Evolutionary conservation across 2,888 invertebrate species (phyloP), one percentile per base, ranked within the genome.

Genomic region (Thyatira batis): DNA sequence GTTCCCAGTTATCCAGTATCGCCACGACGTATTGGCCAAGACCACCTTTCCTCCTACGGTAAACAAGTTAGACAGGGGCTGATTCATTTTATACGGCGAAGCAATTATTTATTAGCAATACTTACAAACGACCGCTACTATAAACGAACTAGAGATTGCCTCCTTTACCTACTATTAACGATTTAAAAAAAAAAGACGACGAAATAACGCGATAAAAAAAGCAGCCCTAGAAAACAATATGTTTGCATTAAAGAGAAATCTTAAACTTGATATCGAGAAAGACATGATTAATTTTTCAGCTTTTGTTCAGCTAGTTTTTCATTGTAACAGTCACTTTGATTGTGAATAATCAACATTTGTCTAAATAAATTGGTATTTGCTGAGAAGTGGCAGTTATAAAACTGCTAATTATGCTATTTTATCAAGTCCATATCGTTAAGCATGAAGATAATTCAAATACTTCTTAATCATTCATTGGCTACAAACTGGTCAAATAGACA

Each of bases 11-110:
- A 39, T 39, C 39, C 39, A 13, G n/a, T 39, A 17, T 13, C 39
- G 17, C 2, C 1, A 8, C 39, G 13, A 39, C 39, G 5, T 39
- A 39, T 39, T 39, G 39, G 17, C 17, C n/a, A 59, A 57, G 21
- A 46, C 64, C 64, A 71, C 71, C 80, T 85, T 78, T 82, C 85
- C 86, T 82, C 72, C 78, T 85, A 82, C 67, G 84, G 80, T 63
- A 78, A 83, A 82, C 85, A 55, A 76, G 81, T 80, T 76, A 65
- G 60, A 71, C 79, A 59, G 67, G 74, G 64, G 71, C 69, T 85
- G 84, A 87, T 75, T 85, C 80, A 83, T 76, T 77, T 71, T 65
- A 61, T 71, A 75, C 70, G 58, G 55, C 61, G 69, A 76, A 77
- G 59, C 65, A 69, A 73, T 76, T 68, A 71, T 65, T 71, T 71